A percentile compares a stretch with the other conserved stretches of the same genome.
These are phyloP conservation scores for Diplazon laetatorius DNA, from an alignment of 2,888 invertebrate species.

Conservation along the genomic window DNA sequence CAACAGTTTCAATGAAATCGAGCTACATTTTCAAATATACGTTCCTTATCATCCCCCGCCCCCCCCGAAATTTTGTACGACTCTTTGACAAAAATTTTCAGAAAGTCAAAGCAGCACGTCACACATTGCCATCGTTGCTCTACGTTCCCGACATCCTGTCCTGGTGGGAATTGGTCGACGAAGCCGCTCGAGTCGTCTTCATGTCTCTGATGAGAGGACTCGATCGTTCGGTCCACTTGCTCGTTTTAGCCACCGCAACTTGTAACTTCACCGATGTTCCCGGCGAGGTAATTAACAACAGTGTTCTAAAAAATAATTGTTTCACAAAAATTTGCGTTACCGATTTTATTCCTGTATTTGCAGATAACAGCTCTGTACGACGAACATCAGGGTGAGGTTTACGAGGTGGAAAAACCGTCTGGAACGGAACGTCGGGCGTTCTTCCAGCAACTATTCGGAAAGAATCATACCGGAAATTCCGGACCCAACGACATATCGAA, in stretches of 20 bases:
- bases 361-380: conserved; percentile 76
- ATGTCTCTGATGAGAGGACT: conserved; percentile 76
- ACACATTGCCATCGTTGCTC: conserved; percentile 85
- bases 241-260: conserved; percentile 77
- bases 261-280: conserved; percentile 72
- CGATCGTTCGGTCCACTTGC: conserved; percentile 77
- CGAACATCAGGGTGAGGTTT: conserved; percentile 76
- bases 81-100: conserved; percentile 77
- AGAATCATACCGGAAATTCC: conserved; percentile 59
- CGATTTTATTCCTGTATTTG: background rate
- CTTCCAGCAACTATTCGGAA: conserved; percentile 76
- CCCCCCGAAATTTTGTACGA: too few species aligned
- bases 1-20: too few species aligned
- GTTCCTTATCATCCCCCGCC: background rate
- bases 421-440: conserved; percentile 73
- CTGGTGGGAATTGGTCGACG: conserved; percentile 81
- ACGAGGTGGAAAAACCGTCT: conserved; percentile 71
- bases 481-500: conserved; percentile 70
- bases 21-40: too few species aligned
- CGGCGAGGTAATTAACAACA: conserved; percentile 69
- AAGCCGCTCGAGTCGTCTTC: conserved; percentile 79
- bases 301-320: background rate
- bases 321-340: too few species aligned
- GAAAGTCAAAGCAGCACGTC: conserved; percentile 91
- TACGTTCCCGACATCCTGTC: conserved; percentile 79